Conservation (phyloP, 2,113 vertebrate species). For the Rhadina sibilatrix region DNA sequence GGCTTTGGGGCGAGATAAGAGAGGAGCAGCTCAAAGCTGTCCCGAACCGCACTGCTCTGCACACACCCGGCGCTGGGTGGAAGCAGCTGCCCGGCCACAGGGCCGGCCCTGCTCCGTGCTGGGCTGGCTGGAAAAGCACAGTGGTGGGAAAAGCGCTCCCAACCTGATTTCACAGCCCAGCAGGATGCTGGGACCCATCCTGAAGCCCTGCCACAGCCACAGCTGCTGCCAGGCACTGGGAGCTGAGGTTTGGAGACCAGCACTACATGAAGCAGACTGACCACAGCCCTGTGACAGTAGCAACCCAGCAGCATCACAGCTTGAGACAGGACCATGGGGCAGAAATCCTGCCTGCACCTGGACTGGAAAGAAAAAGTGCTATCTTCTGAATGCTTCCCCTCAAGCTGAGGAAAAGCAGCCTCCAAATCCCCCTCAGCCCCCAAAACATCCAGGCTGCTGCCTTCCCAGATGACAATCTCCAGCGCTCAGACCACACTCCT, state of each 20-base stretch:
- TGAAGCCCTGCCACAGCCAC: not conserved
- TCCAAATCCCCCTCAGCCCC: not conserved
- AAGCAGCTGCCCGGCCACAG: not conserved
- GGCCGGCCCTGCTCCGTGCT: not conserved
- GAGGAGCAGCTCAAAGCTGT: slow-evolving; percentile 32
- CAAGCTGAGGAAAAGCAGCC: not conserved
- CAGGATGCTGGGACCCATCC: not conserved
- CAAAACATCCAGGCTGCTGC: not conserved
- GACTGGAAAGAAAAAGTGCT: not conserved
- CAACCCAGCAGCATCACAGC: not conserved
- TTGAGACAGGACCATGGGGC: not conserved
- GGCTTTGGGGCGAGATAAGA: slow-evolving; percentile 55
- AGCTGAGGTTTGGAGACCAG: not conserved
- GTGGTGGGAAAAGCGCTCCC: rapidly evolving
- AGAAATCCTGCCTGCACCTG: not conserved
- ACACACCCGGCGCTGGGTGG: not conserved
- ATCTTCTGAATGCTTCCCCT: not conserved
- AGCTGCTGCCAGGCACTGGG: not conserved
- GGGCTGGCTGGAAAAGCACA: not conserved
- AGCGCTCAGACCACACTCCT: not conserved
- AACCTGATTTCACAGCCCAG: not conserved
- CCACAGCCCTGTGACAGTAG: not conserved
- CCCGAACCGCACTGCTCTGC: not conserved
- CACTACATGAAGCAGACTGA: not conserved
- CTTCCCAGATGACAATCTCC: not conserved